phyloP scores from a whole-genome alignment of 2,113 vertebrate genomes.

The Nothocercus nigrocapillus region DNA sequence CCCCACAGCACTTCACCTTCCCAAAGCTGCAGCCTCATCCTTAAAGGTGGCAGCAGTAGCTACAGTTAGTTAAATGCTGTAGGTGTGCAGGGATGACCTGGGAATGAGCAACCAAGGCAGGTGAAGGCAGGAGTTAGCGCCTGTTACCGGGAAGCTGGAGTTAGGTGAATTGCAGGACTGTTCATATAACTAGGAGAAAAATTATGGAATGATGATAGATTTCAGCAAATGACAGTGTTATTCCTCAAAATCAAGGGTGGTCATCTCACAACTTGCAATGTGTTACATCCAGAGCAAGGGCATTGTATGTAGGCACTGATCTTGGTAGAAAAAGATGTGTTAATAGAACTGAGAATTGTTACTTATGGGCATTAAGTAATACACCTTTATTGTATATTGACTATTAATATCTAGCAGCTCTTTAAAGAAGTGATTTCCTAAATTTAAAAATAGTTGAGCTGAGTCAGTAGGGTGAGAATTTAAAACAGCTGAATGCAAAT shows the following conservation, averaged over 20 bases:
- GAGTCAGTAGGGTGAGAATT: neutral
- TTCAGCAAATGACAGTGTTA: neutral
- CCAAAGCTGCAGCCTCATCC: neutral
- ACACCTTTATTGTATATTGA: neutral
- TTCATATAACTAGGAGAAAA: neutral
- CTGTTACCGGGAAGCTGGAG: rapidly evolving
- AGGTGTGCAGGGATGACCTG: neutral
- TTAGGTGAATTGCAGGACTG: neutral
- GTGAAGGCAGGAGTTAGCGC: neutral
- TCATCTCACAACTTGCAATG: neutral
- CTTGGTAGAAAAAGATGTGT: neutral
- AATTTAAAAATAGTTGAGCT: conserved; percentile 13
- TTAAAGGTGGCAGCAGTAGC: neutral
- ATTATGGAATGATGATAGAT: neutral
- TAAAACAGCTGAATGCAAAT: neutral
- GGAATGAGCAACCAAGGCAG: neutral
- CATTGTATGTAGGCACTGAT: neutral
- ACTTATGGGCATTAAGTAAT: neutral
- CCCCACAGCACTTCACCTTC: neutral
- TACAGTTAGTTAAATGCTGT: neutral
- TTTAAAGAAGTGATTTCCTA: neutral
- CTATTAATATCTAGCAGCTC: neutral
- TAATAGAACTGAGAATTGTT: neutral
- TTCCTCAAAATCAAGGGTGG: neutral
- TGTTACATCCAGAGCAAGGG: neutral